These are phyloP conservation scores for Gallirallus australis DNA, from an alignment of 2,797 vertebrate genomes.

Conservation along the genomic window DNA sequence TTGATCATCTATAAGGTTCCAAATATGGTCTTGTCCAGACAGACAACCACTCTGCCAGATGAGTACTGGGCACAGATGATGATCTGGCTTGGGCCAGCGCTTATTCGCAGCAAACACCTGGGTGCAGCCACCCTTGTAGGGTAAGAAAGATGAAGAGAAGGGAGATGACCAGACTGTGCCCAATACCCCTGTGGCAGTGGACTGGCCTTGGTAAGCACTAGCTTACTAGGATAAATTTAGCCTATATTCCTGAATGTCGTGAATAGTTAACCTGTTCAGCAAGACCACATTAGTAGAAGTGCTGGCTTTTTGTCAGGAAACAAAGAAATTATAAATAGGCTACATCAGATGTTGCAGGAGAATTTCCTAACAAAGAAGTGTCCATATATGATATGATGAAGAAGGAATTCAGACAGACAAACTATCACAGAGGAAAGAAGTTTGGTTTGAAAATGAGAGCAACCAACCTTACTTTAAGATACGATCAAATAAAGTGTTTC, in stretches of 20 bases:
- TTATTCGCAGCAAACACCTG: neutral
- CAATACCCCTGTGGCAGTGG: neutral
- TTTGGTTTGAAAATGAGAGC: neutral
- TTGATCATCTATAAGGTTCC: neutral
- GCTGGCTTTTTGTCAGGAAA: neutral
- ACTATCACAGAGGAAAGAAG: neutral
- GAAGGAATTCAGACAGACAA: neutral
- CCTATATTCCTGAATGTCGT: neutral
- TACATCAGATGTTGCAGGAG: neutral
- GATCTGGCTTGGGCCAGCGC: neutral
- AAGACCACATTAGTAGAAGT: neutral
- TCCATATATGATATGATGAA: neutral
- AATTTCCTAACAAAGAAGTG: neutral
- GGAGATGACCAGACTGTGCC: neutral
- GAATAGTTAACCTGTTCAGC: neutral
- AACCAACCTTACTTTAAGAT: neutral
- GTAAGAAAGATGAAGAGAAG: neutral
- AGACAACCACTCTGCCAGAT: neutral
- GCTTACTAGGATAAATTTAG: neutral
- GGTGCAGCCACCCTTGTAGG: neutral
- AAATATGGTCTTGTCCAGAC: neutral
- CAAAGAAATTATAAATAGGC: neutral
- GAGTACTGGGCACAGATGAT: neutral
- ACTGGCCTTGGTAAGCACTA: neutral
- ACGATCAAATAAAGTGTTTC: neutral